Evolutionary conservation across 2,888 invertebrate species (phyloP).

Genomic region (Heliconius cydno): DNA sequence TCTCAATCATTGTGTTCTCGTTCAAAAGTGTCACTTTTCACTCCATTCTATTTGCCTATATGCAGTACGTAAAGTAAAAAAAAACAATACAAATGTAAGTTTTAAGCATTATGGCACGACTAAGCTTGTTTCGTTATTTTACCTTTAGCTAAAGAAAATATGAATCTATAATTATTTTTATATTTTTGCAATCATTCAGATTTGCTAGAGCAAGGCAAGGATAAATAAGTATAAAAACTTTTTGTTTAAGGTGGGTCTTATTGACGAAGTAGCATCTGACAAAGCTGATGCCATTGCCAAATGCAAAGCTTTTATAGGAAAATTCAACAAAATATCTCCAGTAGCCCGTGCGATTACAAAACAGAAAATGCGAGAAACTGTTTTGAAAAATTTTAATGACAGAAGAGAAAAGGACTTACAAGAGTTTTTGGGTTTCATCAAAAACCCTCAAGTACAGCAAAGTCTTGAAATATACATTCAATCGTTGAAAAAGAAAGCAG

Average conservation of each 20-base stretch:
- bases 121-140: too few relatives aligned
- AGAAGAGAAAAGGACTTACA: constrained; percentile 86
- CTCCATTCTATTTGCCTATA: too few relatives aligned
- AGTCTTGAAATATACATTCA: constrained; percentile 88
- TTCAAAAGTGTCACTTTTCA: too few relatives aligned
- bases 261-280: constrained; percentile 88
- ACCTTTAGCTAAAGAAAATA: neutral
- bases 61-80: too few relatives aligned
- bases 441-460: constrained; percentile 87
- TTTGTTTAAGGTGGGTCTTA: constrained; percentile 83
- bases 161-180: neutral
- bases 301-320: constrained; percentile 86
- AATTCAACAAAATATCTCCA: constrained; percentile 86
- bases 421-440: constrained; percentile 84
- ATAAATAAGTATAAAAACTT: neutral
- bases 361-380: constrained; percentile 74
- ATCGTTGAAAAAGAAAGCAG: constrained; percentile 84
- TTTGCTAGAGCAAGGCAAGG: too few relatives aligned
- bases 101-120: too few relatives aligned
- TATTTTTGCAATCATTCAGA: too few relatives aligned
- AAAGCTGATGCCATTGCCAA: constrained; percentile 87
- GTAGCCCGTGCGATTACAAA: constrained; percentile 84
- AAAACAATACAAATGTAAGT: too few relatives aligned
- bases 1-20: too few relatives aligned
- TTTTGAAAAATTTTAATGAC: constrained; percentile 81